These are phyloP conservation scores for Heteronetta atricapilla DNA, from an alignment of 2,113 vertebrate genomes.

Conservation along the genomic window DNA sequence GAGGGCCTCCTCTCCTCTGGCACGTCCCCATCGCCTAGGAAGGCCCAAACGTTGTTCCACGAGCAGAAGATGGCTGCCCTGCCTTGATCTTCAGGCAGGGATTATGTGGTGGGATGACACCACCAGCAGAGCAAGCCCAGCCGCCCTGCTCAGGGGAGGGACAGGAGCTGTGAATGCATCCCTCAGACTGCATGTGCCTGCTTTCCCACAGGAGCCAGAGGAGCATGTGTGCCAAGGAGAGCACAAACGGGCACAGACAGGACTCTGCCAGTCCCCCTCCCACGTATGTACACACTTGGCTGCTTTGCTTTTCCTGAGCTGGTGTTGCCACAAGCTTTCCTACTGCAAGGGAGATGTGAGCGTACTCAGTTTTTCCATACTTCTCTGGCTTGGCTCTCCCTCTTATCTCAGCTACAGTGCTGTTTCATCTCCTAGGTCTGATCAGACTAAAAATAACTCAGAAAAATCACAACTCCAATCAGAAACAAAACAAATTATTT, in stretches of 20 bases:
- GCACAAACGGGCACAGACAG: background rate
- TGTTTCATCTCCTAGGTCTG: background rate
- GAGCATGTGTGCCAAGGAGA: rapidly evolving
- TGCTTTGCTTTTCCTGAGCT: background rate
- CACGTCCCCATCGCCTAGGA: background rate
- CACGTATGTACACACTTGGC: background rate
- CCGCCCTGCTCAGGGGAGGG: rapidly evolving
- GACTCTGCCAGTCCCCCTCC: background rate
- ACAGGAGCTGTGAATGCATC: background rate
- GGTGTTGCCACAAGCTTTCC: background rate
- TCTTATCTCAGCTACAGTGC: background rate
- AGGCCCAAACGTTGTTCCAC: no score
- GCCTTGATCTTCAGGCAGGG: background rate
- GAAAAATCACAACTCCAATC: background rate
- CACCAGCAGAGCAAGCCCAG: background rate
- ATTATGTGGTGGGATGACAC: background rate
- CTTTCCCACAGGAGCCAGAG: background rate
- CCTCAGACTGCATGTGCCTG: background rate
- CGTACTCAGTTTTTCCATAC: background rate
- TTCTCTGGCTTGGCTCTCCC: slow-evolving; percentile 2
- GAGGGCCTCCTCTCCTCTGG: background rate
- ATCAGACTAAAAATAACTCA: slow-evolving; percentile 34
- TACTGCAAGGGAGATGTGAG: background rate
- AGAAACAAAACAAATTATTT: background rate
- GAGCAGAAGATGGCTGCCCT: no score